Conservation (phyloP, 1,140 invertebrate genomes). For the Melitaea cinxia region DNA sequence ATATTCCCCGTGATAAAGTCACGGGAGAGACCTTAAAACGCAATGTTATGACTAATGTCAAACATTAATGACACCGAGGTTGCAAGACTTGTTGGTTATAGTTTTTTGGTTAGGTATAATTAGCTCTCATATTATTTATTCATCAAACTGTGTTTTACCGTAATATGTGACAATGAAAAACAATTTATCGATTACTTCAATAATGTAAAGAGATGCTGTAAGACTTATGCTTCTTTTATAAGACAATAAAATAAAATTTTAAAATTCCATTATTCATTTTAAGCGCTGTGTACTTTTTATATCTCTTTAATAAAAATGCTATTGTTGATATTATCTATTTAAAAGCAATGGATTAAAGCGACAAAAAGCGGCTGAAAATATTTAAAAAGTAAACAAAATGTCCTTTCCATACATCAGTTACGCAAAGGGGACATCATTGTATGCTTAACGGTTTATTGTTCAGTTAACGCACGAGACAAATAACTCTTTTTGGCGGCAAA, state of each 20-base stretch:
- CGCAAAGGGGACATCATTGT: slow-evolving; percentile 57
- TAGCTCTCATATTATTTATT: too few relatives aligned
- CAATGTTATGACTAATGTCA: too few relatives aligned
- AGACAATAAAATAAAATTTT: not conserved
- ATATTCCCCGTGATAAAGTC: too few relatives aligned
- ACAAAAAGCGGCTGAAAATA: not conserved
- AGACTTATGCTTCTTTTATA: not conserved
- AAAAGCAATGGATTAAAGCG: not conserved
- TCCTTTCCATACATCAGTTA: slow-evolving; percentile 46
- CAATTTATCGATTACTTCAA: not conserved
- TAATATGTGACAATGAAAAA: too few relatives aligned
- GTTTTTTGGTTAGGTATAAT: too few relatives aligned
- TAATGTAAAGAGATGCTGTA: too few relatives aligned
- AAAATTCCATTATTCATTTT: not conserved
- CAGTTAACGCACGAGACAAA: slow-evolving; percentile 69
- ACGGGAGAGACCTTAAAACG: too few relatives aligned
- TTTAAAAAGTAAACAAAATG: slow-evolving; percentile 14
- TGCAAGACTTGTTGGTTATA: too few relatives aligned
- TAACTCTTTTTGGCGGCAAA: slow-evolving; percentile 64
- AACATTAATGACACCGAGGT: too few relatives aligned
- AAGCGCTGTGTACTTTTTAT: not conserved
- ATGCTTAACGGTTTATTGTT: slow-evolving; percentile 72
- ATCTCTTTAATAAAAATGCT: not conserved
- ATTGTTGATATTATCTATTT: slow-evolving; percentile 4
- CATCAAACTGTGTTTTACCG: too few relatives aligned